These are phyloP conservation scores for Catharus ustulatus DNA, from an alignment of 2,797 vertebrate genomes.

Conservation along the genomic window DNA sequence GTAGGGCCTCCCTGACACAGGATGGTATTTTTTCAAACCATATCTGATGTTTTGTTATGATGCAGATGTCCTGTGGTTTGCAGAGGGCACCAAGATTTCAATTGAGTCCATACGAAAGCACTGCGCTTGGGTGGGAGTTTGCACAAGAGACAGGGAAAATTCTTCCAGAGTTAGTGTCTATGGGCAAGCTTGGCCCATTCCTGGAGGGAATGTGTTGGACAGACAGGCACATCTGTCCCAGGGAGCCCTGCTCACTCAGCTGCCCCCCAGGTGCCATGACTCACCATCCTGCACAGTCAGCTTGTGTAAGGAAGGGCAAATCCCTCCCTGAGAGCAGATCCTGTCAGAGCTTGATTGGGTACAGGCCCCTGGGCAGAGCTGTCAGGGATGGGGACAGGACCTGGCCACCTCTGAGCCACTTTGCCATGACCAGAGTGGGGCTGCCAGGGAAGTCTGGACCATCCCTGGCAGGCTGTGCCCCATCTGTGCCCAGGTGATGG, in stretches of 20 bases:
- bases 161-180: not conserved
- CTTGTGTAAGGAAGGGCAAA: not conserved
- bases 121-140: not conserved
- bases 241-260: not conserved
- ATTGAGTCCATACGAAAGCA: not conserved
- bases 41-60: not conserved
- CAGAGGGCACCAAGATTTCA: not conserved
- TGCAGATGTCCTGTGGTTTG: not conserved
- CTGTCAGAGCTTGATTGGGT: constrained; percentile 13
- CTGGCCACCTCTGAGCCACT: fast-evolving
- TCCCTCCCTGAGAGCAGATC: not conserved
- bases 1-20: not conserved
- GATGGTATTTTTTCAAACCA: not conserved
- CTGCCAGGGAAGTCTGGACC: not conserved
- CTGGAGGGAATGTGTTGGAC: not conserved
- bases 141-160: not conserved
- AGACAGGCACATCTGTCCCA: fast-evolving
- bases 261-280: not conserved
- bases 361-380: not conserved
- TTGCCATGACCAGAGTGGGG: not conserved
- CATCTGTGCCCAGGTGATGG: fast-evolving
- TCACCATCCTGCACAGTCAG: not conserved
- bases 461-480: fast-evolving
- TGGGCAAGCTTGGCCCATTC: not conserved
- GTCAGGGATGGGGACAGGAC: not conserved